Evolutionary conservation across 2,113 vertebrate species (phyloP).

Genomic region (Danionella cerebrum): DNA sequence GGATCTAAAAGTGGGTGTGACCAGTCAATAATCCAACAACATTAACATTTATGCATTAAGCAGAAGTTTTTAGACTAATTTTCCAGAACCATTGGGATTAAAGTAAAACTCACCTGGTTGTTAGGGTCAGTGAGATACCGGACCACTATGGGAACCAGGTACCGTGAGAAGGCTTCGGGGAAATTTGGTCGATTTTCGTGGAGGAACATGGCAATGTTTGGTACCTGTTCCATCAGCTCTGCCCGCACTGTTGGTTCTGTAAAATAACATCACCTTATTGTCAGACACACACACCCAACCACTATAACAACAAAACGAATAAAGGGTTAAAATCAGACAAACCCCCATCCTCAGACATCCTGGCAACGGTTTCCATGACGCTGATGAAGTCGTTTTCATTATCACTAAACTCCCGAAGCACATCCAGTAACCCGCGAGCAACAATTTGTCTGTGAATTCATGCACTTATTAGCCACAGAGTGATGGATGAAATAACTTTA

Average conservation of each 20-base stretch:
- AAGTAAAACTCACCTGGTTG: conserved; percentile 69
- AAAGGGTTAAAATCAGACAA: conserved; percentile 30
- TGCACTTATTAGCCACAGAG: too few species aligned
- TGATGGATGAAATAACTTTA: conserved; percentile 27
- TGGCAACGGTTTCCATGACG: conserved; percentile 78
- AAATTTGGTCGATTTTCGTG: conserved; percentile 79
- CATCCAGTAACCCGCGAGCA: conserved; percentile 77
- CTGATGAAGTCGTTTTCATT: conserved; percentile 82
- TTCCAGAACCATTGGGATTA: too few species aligned
- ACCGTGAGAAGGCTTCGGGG: conserved; percentile 75
- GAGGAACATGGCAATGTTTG: conserved; percentile 79
- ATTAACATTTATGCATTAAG: too few species aligned
- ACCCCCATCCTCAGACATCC: conserved; percentile 89
- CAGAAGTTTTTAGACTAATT: too few species aligned
- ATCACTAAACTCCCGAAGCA: conserved; percentile 79
- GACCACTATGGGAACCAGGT: conserved; percentile 77
- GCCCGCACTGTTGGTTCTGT: conserved; percentile 81
- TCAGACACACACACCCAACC: not conserved
- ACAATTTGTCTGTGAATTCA: conserved; percentile 76
- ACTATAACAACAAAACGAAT: not conserved
- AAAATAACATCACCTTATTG: not conserved
- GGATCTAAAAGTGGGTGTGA: too few species aligned
- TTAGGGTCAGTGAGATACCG: conserved; percentile 78
- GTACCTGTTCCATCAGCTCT: conserved; percentile 86
- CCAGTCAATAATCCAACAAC: too few species aligned